Evolutionary conservation across 2,797 vertebrate species (phyloP).

Genomic region (Galaxias olidus): DNA sequence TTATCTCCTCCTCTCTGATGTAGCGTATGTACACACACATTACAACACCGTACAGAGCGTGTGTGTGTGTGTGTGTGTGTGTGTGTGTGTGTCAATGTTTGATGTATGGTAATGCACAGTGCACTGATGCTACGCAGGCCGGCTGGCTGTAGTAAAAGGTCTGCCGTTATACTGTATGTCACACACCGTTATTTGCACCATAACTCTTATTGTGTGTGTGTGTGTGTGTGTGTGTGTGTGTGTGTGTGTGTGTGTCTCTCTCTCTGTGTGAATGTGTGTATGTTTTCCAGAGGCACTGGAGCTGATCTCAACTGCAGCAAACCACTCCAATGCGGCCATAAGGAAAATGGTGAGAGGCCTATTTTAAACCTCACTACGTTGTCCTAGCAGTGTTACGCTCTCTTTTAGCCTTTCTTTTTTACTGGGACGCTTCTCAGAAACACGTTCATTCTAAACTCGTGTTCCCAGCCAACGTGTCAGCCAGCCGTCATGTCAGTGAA

Average conservation of each 20-base stretch:
- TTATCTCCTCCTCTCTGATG: too few species aligned
- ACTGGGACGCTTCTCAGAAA: too few species aligned
- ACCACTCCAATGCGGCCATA: slow-evolving; percentile 96
- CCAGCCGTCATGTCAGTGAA: too few species aligned
- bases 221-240: slow-evolving; percentile 14
- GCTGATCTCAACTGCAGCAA: slow-evolving; percentile 94
- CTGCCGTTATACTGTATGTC: too few species aligned
- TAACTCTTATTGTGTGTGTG: neutral
- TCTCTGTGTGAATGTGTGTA: slow-evolving; percentile 13
- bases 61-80: neutral
- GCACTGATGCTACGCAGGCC: neutral
- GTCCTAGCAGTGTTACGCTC: neutral
- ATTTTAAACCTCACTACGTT: neutral
- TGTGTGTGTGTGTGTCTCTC: slow-evolving; percentile 15
- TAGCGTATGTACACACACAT: too few species aligned
- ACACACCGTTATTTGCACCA: too few species aligned
- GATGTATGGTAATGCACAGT: slow-evolving; percentile 3
- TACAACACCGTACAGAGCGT: neutral
- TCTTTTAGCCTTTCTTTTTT: neutral
- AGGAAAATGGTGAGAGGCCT: slow-evolving; percentile 89
- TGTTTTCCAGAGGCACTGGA: slow-evolving; percentile 88
- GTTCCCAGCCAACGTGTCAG: too few species aligned
- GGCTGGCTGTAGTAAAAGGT: too few species aligned
- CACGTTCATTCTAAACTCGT: too few species aligned
- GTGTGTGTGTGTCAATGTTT: neutral